Evolutionary conservation across 2,797 vertebrate genomes (phyloP).

Genomic region (Emys orbicularis): DNA sequence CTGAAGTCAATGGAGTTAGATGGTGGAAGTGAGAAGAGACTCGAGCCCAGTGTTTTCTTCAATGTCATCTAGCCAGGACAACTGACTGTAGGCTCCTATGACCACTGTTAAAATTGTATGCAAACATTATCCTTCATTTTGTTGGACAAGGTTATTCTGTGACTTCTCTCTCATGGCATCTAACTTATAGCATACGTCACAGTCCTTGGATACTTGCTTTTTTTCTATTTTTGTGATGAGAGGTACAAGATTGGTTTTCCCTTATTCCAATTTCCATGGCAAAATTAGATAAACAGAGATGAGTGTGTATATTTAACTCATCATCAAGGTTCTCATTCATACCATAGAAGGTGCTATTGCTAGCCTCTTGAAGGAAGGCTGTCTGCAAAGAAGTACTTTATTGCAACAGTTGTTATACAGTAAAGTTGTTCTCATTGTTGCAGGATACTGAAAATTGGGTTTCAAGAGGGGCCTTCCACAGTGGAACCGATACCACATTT

Average conservation of each 20-base stretch:
- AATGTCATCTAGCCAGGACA: not conserved
- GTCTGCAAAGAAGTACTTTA: slow-evolving; percentile 25
- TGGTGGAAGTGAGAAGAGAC: not conserved
- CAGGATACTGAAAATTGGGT: slow-evolving; percentile 28
- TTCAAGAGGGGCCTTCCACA: not conserved
- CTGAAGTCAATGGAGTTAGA: not conserved
- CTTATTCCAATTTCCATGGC: not conserved
- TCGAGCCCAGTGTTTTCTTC: not conserved
- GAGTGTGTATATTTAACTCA: slow-evolving; percentile 5
- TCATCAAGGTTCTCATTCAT: slow-evolving; percentile 9
- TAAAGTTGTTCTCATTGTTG: slow-evolving; percentile 30
- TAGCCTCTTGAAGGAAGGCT: slow-evolving; percentile 24
- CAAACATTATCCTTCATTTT: not conserved
- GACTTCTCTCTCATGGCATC: fast-evolving
- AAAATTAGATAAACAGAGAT: not conserved
- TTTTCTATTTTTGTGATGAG: slow-evolving; percentile 12
- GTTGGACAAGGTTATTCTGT: not conserved
- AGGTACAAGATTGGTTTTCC: not conserved
- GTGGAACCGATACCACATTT: not conserved
- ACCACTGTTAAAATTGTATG: not conserved
- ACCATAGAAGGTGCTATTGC: slow-evolving; percentile 36
- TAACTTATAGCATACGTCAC: not conserved
- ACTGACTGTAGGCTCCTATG: not conserved
- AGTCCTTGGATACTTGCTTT: not conserved
- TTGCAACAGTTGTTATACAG: not conserved